These are phyloP conservation scores for Zaprionus ornatus DNA, from an alignment of 1,140 invertebrate species.

Conservation along the genomic window DNA sequence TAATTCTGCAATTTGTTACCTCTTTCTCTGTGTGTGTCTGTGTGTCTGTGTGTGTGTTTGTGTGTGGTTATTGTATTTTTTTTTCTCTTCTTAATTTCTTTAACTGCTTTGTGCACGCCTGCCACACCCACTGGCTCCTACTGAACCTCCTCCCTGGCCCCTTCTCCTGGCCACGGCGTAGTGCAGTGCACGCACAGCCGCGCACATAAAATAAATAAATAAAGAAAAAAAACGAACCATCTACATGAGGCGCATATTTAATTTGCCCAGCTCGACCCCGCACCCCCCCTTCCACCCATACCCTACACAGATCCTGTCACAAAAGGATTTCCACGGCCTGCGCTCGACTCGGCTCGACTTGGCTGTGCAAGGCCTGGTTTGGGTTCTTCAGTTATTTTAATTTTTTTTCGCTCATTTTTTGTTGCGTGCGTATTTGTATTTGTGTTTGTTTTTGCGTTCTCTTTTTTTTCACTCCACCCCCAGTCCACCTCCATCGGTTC, in stretches of 20 bases:
- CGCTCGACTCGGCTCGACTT: not conserved
- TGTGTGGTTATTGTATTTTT: constrained; percentile 7
- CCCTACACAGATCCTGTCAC: constrained; percentile 45
- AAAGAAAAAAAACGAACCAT: constrained; percentile 37
- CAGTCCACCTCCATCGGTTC: not conserved
- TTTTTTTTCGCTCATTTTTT: constrained; percentile 21
- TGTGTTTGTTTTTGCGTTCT: constrained; percentile 9
- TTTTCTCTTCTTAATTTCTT: constrained; percentile 63
- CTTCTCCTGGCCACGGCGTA: not conserved
- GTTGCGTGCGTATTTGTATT: constrained; percentile 33
- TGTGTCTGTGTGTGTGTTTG: not conserved
- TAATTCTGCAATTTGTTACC: constrained; percentile 52
- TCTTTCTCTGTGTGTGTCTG: constrained; percentile 4
- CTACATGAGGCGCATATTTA: constrained; percentile 80
- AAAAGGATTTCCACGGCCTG: constrained; percentile 72
- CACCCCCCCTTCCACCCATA: not conserved
- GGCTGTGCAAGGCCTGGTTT: constrained; percentile 8
- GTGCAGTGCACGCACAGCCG: constrained; percentile 70
- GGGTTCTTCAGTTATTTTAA: constrained; percentile 40
- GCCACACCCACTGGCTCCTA: constrained; percentile 4
- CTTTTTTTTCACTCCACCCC: not conserved
- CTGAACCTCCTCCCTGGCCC: not conserved
- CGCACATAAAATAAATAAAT: constrained; percentile 77
- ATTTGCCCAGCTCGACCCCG: constrained; percentile 39
- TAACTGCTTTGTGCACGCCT: constrained; percentile 33